phyloP scores from a whole-genome alignment of 2,888 invertebrate species.

The Eristalinus aeneus region DNA sequence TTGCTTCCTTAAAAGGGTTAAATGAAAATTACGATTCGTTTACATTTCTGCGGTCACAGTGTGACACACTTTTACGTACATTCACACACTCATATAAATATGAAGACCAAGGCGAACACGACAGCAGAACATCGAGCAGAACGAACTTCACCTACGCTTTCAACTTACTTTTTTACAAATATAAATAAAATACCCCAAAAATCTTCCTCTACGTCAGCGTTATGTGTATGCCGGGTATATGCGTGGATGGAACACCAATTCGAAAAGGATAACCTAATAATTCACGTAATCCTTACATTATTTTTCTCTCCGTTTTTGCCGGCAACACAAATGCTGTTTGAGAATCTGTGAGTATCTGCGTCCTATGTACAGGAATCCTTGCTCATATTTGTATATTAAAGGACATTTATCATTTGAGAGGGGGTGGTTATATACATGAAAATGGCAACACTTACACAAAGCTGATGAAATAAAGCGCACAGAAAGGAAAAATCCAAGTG shows the following conservation, averaged over 20 bases:
- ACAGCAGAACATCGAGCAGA: constrained; percentile 23
- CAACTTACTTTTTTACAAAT: constrained; percentile 24
- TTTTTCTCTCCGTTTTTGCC: constrained; percentile 55
- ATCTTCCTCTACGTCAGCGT: neutral
- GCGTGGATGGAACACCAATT: constrained; percentile 58
- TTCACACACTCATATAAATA: constrained; percentile 25
- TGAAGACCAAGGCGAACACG: constrained; percentile 34
- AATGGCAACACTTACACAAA: constrained; percentile 51
- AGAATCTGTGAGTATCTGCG: constrained; percentile 42
- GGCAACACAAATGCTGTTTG: constrained; percentile 49
- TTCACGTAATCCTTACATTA: constrained; percentile 58
- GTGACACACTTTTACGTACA: constrained; percentile 49
- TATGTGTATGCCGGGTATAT: constrained; percentile 14
- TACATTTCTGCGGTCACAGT: constrained; percentile 43
- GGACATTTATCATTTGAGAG: constrained; percentile 66
- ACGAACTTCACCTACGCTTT: constrained; percentile 43
- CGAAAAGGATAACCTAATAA: constrained; percentile 70
- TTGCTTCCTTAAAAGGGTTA: constrained; percentile 35
- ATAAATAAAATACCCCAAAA: neutral
- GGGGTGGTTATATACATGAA: constrained; percentile 34
- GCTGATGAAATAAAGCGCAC: constrained; percentile 57
- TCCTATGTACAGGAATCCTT: constrained; percentile 41
- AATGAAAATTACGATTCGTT: constrained; percentile 59
- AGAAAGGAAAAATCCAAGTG: constrained; percentile 40
- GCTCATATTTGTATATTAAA: constrained; percentile 66